A percentile compares a stretch with the other conserved stretches of the same genome.
These are phyloP conservation scores for Elgaria multicarinata DNA, from an alignment of 2,113 vertebrate genomes.

Conservation along the genomic window DNA sequence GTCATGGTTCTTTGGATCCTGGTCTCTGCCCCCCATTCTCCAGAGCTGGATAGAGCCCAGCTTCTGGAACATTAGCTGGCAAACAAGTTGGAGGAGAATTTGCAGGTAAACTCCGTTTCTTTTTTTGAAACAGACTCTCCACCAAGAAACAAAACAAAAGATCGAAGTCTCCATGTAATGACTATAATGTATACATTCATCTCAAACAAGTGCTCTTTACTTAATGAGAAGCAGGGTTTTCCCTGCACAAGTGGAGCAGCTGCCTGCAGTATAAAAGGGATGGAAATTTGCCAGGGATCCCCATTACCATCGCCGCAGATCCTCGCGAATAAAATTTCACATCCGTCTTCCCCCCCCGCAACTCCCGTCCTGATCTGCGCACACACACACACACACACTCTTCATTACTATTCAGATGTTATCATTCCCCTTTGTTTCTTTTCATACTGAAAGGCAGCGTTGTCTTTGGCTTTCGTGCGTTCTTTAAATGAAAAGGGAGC, in stretches of 20 bases:
- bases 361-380: neutral
- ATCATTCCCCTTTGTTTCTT: accelerated
- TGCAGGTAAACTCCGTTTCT: too few relatives aligned
- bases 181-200: neutral
- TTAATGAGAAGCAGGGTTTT: neutral
- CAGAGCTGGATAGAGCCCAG: neutral
- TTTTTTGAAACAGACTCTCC: neutral
- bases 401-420: neutral
- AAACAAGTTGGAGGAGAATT: neutral
- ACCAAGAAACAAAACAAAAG: neutral
- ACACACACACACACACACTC: neutral
- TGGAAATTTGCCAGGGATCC: slow-evolving; percentile 28
- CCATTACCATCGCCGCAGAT: neutral
- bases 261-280: neutral
- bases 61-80: neutral
- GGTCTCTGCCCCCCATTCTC: neutral
- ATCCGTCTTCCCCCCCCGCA: too few relatives aligned
- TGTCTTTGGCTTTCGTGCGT: neutral
- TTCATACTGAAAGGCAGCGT: neutral
- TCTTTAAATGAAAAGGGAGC: accelerated
- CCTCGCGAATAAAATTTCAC: neutral
- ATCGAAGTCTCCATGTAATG: neutral
- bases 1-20: neutral
- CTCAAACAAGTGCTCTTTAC: slow-evolving; percentile 52
- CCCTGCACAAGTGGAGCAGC: neutral